phyloP scores from a whole-genome alignment of 1,140 invertebrate genomes.

The Nephila pilipes region DNA sequence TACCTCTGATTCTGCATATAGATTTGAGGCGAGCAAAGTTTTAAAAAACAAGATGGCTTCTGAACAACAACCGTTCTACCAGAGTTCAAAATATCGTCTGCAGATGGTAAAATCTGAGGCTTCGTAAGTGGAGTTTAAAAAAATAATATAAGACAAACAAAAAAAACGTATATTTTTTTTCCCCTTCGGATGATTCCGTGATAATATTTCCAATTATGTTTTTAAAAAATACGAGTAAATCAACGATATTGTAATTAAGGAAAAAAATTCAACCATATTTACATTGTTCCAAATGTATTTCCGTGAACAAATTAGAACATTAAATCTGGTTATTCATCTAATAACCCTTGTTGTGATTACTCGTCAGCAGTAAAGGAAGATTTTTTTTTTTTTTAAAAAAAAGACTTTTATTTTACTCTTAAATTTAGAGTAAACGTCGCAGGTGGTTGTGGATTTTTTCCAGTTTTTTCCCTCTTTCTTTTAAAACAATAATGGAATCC shows the following conservation, averaged over 20 bases:
- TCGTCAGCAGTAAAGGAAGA: neutral
- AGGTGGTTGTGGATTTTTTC: neutral
- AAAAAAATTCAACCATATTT: conserved; percentile 2
- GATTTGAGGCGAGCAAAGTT: neutral
- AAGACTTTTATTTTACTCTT: neutral
- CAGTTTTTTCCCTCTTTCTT: neutral
- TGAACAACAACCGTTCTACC: neutral
- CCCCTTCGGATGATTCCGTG: neutral
- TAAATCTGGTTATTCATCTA: conserved; percentile 4
- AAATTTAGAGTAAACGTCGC: conserved; percentile 2
- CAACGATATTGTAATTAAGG: neutral
- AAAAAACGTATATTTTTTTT: too few species aligned
- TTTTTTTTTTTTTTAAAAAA: neutral
- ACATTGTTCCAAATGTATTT: conserved; percentile 34
- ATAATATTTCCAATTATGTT: neutral
- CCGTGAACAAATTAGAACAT: conserved; percentile 28
- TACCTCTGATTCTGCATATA: neutral
- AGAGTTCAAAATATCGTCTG: conserved; percentile 14
- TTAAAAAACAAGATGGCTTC: neutral
- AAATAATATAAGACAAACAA: neutral
- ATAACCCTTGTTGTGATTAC: conserved; percentile 2
- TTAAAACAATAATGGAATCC: conserved; percentile 51
- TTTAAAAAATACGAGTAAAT: conserved; percentile 6
- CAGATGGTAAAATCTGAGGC: neutral
- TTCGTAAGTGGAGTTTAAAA: neutral